Percentiles rank a stretch among this genome's conserved stretches.
phyloP scores from a whole-genome alignment of 1,140 invertebrate genomes.

The Drosophila repletoides region DNA sequence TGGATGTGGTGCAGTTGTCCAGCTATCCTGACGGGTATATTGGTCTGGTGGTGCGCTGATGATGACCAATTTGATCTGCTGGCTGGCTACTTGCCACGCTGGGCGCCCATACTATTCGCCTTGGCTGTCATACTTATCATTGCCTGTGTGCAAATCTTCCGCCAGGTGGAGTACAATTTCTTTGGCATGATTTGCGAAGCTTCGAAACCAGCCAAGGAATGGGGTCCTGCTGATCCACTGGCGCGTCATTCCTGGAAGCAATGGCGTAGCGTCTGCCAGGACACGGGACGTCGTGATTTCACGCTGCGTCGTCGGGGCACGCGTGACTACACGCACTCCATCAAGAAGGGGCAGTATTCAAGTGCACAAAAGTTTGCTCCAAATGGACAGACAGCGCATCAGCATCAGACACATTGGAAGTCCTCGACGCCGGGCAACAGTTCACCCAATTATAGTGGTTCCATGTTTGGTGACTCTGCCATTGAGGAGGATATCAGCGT shows the following conservation, averaged over 20 bases:
- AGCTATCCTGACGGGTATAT: slow-evolving; percentile 66
- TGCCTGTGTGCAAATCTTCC: slow-evolving; percentile 76
- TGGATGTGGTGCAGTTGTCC: slow-evolving; percentile 75
- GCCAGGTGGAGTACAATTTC: slow-evolving; percentile 82
- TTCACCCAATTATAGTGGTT: slow-evolving; percentile 82
- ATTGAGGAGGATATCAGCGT: slow-evolving; percentile 82
- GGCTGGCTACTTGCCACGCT: slow-evolving; percentile 69
- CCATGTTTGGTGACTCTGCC: slow-evolving; percentile 81
- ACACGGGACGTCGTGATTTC: slow-evolving; percentile 84
- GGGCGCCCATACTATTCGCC: slow-evolving; percentile 76
- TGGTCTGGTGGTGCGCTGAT: slow-evolving; percentile 81
- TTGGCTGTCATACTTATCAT: slow-evolving; percentile 70
- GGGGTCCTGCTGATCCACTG: slow-evolving; percentile 80
- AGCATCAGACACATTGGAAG: slow-evolving; percentile 73
- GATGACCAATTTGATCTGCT: slow-evolving; percentile 75
- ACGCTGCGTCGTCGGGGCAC: slow-evolving; percentile 85
- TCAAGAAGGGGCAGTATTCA: slow-evolving; percentile 82
- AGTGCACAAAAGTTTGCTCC: slow-evolving; percentile 58
- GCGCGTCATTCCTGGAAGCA: slow-evolving; percentile 82
- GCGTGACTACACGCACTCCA: slow-evolving; percentile 85
- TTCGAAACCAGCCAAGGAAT: slow-evolving; percentile 80
- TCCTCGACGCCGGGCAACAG: slow-evolving; percentile 79
- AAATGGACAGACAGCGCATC: slow-evolving; percentile 41
- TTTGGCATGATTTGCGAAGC: slow-evolving; percentile 82
- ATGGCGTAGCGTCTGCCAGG: slow-evolving; percentile 81